Evolutionary conservation across 2,113 vertebrate species (phyloP), one percentile per base, ranked within the genome.

Genomic region (Tetraodon nigroviridis): DNA sequence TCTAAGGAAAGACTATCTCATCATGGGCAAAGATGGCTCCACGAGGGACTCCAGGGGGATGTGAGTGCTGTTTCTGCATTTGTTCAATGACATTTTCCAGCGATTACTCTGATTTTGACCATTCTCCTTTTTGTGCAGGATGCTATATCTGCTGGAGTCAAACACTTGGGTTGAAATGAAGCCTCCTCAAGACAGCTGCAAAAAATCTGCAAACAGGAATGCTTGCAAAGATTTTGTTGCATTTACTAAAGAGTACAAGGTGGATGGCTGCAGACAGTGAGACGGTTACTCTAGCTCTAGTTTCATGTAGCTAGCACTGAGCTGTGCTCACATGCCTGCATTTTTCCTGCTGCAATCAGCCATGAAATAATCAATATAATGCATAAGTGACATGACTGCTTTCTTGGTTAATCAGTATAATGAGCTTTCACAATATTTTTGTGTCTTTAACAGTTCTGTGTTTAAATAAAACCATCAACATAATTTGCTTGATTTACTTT

Each of bases 11-110:
- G 57, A 20, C 1, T 91, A 91, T 62, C 87, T 91, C 13, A 86
- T 91, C 73, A 89, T 91, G 90, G 90, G 90, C 37, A 87, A 85
- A 60, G 88, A 90, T n/a, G 90, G 87, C 51, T 4, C 60, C 55
- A 90, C 88, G 29, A 90, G 71, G 0, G 85, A 89, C 69, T 65
- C 61, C 0, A 24, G 51, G 7, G 78, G 85, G 80, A 41, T 46
- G 89, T 90, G 58, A 87, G 89, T 84, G 44, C 11, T 2, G 42
- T 24, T 20, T 14, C 48, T 20, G 55, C 0, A 29, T 5, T n/a
- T 16, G 17, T 11, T 3, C 11, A 7, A 19, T 7, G 15, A 32
- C 0, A 13, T 46, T 63, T 61, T 32, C 57, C 2, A 3, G 17
- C 37, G 6, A 49, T 7, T 8, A 17, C 19, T 29, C 52, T 21